Evolutionary conservation across 2,888 invertebrate genomes (phyloP).

Genomic region (Lasioglossum malachurum): DNA sequence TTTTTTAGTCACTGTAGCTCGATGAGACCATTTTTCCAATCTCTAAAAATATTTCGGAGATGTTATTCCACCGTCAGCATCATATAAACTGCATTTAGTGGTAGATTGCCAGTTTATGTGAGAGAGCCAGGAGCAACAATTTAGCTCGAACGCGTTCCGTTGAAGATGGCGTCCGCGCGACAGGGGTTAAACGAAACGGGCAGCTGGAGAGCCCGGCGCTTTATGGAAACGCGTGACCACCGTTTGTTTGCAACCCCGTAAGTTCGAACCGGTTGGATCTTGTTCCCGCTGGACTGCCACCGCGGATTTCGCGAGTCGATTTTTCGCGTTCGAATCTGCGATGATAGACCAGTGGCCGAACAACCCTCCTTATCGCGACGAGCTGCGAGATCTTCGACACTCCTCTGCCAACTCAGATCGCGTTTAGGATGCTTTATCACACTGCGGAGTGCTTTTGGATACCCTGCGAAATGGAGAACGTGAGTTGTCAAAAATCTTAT

Average conservation of each 20-base stretch:
- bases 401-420: not conserved
- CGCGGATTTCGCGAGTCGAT: slow-evolving; percentile 45
- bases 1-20: too few relatives aligned
- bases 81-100: too few relatives aligned
- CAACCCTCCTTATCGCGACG: slow-evolving; percentile 21
- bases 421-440: not conserved
- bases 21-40: too few relatives aligned
- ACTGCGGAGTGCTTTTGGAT: too few relatives aligned
- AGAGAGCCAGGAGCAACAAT: not conserved
- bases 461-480: not conserved
- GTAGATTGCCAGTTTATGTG: not conserved
- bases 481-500: slow-evolving; percentile 2
- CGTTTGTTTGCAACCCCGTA: slow-evolving; percentile 48
- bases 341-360: slow-evolving; percentile 16
- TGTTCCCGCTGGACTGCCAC: slow-evolving; percentile 28
- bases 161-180: not conserved
- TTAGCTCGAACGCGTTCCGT: not conserved
- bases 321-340: slow-evolving; percentile 38
- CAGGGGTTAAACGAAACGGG: not conserved
- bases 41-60: too few relatives aligned
- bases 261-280: slow-evolving; percentile 64
- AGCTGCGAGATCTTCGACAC: not conserved
- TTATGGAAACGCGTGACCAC: slow-evolving; percentile 7
- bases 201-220: not conserved
- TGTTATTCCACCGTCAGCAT: too few relatives aligned